Evolutionary conservation across 1,140 invertebrate species (phyloP).

Genomic region (Galleria mellonella): DNA sequence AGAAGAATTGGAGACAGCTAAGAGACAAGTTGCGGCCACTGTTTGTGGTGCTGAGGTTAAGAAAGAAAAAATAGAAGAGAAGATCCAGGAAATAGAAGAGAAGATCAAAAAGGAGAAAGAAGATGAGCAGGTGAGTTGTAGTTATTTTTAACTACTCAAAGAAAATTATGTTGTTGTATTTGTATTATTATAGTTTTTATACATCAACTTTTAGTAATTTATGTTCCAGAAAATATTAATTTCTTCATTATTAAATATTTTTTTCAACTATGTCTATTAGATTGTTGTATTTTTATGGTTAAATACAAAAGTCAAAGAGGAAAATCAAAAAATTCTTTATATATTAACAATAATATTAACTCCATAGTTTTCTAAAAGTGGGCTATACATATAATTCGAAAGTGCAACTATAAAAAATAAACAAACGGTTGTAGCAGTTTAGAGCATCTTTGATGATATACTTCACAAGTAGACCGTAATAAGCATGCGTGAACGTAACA

Average conservation of each 20-base stretch:
- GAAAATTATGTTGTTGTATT: not conserved
- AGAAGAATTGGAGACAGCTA: slow-evolving; percentile 40
- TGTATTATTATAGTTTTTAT: not conserved
- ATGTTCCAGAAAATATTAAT: no score
- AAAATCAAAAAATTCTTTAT: no score
- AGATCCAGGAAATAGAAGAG: slow-evolving; percentile 39
- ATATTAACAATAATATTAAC: no score
- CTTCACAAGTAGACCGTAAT: slow-evolving; percentile 10
- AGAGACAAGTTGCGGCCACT: slow-evolving; percentile 31
- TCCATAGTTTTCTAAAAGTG: no score
- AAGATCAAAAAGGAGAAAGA: slow-evolving; percentile 34
- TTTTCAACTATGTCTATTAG: no score
- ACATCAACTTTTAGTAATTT: not conserved
- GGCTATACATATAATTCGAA: no score
- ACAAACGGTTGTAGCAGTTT: no score
- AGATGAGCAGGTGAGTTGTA: slow-evolving; percentile 30
- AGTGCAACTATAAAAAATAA: no score
- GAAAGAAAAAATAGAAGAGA: slow-evolving; percentile 40
- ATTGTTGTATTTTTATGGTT: no score
- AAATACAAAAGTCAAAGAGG: no score
- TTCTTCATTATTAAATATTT: no score
- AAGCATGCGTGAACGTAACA: slow-evolving; percentile 7
- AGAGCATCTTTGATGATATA: slow-evolving; percentile 2
- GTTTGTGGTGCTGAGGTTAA: slow-evolving; percentile 33
- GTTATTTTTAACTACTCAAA: not conserved